Base-by-base conservation (phyloP, 2,888 invertebrate genomes). In the Leucoptera coffeella region DNA sequence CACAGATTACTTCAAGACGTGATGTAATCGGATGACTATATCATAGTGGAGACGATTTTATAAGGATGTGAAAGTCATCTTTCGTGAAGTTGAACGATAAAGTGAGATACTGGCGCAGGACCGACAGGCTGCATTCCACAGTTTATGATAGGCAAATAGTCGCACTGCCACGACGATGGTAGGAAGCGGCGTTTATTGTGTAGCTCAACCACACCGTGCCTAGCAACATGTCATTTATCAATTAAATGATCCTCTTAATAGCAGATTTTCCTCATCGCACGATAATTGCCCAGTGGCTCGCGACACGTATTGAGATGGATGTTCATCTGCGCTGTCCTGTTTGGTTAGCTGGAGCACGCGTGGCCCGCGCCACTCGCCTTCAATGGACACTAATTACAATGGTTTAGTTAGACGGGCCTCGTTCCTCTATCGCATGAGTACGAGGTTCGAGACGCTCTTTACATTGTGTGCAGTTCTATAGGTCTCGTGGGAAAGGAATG, bases 371-470 rank as follows among this genome's bases (percentile, higher is more conserved):
- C 24, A 20, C 15, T 19, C 14, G 22, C 11, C 15, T 11, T 59
- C 47, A 59, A 61, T 61, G 56, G 48, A 38, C 49, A 47, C 46
- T 59, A 59, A 62, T 62, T 61, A 52, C 45, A 39, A 45, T 41
- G 45, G 50, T 54, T 45, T 47, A 45, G 45, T 7, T 14, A 17
- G 8, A 22, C 14, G 14, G 26, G 13, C 12, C 9, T 7, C 22
- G 12, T 22, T 14, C 15, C 22, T 21, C 26, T 22, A 22, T 21
- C 11, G 17, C 26, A 21, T 15, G n/a, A n/a, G n/a, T 26, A 19
- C 19, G 14, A 13, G 15, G 14, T 7, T 8, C 24, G 10, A 10
- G n/a, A n/a, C n/a, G 22, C 21, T 15, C 26, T 26, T 26, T 22
- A 26, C 26, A 14, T 26, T 26, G 22, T 22, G 15, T 21, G 22